phyloP scores from a whole-genome alignment of 2,888 invertebrate species.

The Diaphora mendica region DNA sequence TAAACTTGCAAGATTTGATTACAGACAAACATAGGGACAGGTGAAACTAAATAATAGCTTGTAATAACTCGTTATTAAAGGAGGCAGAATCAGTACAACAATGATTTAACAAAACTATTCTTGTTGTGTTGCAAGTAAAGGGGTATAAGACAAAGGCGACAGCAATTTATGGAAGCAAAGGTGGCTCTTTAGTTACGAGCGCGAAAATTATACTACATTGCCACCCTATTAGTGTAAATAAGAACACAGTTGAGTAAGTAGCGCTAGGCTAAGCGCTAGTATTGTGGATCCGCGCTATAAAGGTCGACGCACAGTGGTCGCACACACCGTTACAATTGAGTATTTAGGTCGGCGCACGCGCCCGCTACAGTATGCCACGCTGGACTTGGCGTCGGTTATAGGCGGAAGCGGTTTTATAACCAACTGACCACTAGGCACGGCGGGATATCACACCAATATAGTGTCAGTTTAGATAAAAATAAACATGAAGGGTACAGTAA shows the following conservation, averaged over 20 bases:
- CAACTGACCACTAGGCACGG: neutral
- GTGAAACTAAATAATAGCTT: too few species aligned
- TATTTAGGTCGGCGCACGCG: slow-evolving; percentile 80
- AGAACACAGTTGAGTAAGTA: neutral
- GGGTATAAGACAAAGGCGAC: too few species aligned
- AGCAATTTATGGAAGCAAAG: too few species aligned
- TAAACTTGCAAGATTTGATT: too few species aligned
- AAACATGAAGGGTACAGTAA: too few species aligned
- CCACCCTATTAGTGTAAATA: neutral
- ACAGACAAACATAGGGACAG: too few species aligned
- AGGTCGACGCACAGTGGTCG: slow-evolving; percentile 65
- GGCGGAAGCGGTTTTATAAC: slow-evolving; percentile 38
- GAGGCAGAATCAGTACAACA: neutral
- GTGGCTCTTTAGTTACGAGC: neutral
- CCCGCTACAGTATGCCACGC: slow-evolving; percentile 74
- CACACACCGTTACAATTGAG: slow-evolving; percentile 76
- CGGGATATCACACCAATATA: neutral
- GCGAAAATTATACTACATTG: neutral
- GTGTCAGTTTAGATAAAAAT: too few species aligned
- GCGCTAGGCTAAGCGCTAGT: slow-evolving; percentile 7
- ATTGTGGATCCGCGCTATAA: slow-evolving; percentile 59
- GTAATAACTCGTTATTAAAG: too few species aligned
- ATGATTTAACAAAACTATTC: neutral
- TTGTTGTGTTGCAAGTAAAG: neutral
- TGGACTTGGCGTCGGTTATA: slow-evolving; percentile 27